Conservation (phyloP, 2,113 vertebrate species). For the Felis catus region DNA sequence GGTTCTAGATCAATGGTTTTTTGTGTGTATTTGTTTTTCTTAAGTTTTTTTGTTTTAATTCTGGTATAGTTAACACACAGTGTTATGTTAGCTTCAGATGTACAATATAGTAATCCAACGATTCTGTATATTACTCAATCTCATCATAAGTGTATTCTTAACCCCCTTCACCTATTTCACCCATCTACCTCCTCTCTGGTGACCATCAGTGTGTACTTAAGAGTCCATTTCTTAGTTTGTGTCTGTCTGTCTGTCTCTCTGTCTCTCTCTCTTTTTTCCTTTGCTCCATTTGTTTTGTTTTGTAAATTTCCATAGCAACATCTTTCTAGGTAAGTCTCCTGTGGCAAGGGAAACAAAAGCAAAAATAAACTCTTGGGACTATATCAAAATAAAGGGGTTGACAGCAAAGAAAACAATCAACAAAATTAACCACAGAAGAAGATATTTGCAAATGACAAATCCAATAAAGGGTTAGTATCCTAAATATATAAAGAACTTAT, state of each 20-base stretch:
- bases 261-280: neutral
- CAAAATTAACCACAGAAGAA: neutral
- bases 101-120: neutral
- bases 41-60: neutral
- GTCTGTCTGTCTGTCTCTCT: neutral
- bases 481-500: neutral
- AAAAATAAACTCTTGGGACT: neutral
- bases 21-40: neutral
- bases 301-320: neutral
- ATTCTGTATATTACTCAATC: neutral
- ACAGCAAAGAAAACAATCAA: neutral
- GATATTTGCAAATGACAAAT: neutral
- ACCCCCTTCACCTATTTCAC: neutral
- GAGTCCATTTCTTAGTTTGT: neutral
- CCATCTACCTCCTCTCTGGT: neutral
- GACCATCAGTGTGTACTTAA: neutral
- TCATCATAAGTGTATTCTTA: neutral
- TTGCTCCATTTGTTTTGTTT: neutral
- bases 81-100: neutral
- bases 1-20: neutral
- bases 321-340: neutral
- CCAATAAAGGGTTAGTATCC: neutral
- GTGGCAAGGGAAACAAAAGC: neutral
- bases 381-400: neutral
- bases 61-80: neutral